Evolutionary conservation across 2,113 vertebrate genomes (phyloP), one percentile per base, ranked within the genome.

Genomic region (Malurus elegans): DNA sequence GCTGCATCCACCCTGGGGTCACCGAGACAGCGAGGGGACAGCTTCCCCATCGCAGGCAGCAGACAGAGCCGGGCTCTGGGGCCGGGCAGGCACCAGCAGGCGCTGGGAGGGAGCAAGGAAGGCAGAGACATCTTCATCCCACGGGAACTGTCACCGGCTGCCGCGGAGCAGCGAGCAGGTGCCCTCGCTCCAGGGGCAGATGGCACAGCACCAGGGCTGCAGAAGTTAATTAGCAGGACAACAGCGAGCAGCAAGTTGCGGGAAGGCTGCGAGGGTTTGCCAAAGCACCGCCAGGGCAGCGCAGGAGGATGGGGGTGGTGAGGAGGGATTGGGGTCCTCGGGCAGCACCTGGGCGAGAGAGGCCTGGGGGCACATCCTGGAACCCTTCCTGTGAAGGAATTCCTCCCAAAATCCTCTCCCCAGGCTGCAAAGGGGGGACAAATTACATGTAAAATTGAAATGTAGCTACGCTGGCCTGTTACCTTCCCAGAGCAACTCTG

Each of bases 41-140:
- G 80, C 60, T 73, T 26, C 48, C 6, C 65, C 13, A 4, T 4
- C 5, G 0, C 29, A 2, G 44, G 65, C 88, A 86, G 86, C 45
- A 45, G 74, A 14, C 28, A 13, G 57, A 19, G 74, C 12, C 3
- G 11, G 42, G 79, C 81, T 64, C 44, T 0, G 5, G 81, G 65
- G 74, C 54, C 11, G 26, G 72, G 83, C n/a, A 42, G 36, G 79
- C 79, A 50, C 24, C 96, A 92, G 93, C 80, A 95, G 95, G 95
- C 10, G 93, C 93, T 14, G 89, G 83, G 79, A 92, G 76, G 95
- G 72, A 92, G 93, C 60, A 8, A 21, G 51, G 69, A 8, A 21
- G 51, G 69, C 92, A 58, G 84, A 91, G 79, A 96, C 93, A 91
- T 96, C 96, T 96, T 96, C 95, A 96, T 96, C 93, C 90, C 92